Evolutionary conservation across 2,888 invertebrate genomes (phyloP), one percentile per base, ranked within the genome.

Genomic region (Xanthorhoe spadicearia): DNA sequence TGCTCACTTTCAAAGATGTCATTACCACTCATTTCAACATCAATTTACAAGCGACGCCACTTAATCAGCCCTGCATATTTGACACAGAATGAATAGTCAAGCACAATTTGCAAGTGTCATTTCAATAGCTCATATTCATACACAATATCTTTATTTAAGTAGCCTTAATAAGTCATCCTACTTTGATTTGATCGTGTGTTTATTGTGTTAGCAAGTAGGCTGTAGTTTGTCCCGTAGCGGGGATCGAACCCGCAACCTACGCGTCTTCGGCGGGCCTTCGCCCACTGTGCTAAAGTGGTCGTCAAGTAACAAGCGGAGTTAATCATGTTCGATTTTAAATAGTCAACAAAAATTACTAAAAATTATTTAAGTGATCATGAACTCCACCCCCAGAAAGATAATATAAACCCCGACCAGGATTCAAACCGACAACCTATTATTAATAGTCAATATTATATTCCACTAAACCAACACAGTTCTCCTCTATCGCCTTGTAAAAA

Each of bases 11-110:
- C 38, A 57, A 54, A 52, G 23, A 38, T 48, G 51, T 43, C 38
- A 43, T 43, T 32, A 32, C 53, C 17, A 59, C 35, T 64, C 62
- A 66, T 69, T 72, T 68, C 71, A 69, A 58, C 69, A 71, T 68
- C 71, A 71, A 69, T 71, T 69, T 65, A 68, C 35, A n/a, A 59
- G 50, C 56, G 65, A 61, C 71, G 57, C 61, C 63, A 38, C 38
- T 56, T 69, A 69, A 67, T 65, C 61, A 64, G 51, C 62, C 54
- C 60, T 67, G 61, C 58, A 3, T 63, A 59, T 67, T 71, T 69
- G 69, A 67, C 61, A 62, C 54, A 60, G 7, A 57, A 62, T 61
- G 65, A 63, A 55, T 64, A 72, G 64, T 68, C 69, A 66, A 69
- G 43, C 63, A 63, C 67, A 68, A 69, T 66, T 64, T 58, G 64